Evolutionary conservation across 1,140 invertebrate genomes (phyloP).

Genomic region (Ceratoteleas bidentatus): DNA sequence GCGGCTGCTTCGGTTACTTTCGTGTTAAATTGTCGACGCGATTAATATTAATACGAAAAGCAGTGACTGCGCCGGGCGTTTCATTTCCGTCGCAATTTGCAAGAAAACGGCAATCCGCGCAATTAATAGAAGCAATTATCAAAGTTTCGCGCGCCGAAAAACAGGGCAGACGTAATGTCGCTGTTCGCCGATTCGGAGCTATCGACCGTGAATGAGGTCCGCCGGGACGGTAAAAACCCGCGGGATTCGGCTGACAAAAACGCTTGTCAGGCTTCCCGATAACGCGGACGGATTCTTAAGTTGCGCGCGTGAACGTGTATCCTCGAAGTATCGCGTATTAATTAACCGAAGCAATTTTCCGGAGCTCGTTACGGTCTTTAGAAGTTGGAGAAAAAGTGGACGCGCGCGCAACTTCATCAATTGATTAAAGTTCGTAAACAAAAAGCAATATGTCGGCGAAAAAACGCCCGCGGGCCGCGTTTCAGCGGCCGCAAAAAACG

Average conservation of each 20-base stretch:
- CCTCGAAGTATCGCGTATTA: not conserved
- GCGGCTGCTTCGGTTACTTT: not conserved
- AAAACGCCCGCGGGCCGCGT: not conserved
- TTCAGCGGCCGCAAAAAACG: not conserved
- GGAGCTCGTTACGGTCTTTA: not conserved
- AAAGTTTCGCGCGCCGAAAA: not conserved
- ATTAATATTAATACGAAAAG: slow-evolving; percentile 9
- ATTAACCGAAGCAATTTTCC: not conserved
- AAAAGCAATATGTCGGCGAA: not conserved
- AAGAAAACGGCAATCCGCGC: not conserved
- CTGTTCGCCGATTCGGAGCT: not conserved
- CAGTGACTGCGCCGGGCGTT: not conserved
- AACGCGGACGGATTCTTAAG: not conserved
- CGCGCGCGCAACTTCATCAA: not conserved
- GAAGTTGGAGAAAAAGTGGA: not conserved
- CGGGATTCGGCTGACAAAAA: slow-evolving; percentile 2
- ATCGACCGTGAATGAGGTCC: not conserved
- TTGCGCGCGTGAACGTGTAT: no score
- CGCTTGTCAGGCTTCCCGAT: not conserved
- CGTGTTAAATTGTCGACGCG: slow-evolving; percentile 6
- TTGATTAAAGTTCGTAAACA: slow-evolving; percentile 1
- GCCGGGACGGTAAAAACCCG: not conserved
- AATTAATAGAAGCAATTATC: slow-evolving; percentile 2
- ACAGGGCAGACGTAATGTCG: not conserved
- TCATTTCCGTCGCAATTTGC: not conserved